Base-by-base conservation (phyloP, 2,888 invertebrate genomes). In the Pogonocherus hispidulus region DNA sequence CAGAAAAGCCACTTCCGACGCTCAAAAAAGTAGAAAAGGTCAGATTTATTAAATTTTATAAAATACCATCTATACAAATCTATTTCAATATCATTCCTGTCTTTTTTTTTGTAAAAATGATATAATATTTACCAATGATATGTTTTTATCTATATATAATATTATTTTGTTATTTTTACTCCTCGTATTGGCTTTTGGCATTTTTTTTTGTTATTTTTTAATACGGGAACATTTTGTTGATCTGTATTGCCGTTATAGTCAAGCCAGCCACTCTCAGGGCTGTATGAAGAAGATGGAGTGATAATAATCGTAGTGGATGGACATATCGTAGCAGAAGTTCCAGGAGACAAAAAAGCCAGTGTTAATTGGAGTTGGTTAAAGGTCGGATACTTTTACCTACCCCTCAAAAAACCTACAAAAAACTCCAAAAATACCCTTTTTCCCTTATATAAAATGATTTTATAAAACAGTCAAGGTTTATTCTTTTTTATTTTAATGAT, bases 21-120 rank as follows among this genome's bases (percentile, higher is more conserved):
- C 90, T 96, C 79, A 96, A 96, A 87, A 96, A 96, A 90, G 95
- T 96, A 70, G 96, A 97, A 89, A 95, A 91, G 94, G 96, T 97
- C 92, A 88, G 89, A 79, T 79, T 76, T 52, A 71, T 59, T 59
- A 59, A 32, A 59, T 59, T 47, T 59, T 47, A 3, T 47, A 59
- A 19, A n/a, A 6, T 49, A 8, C n/a, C 20, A 18, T 18, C 8
- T 18, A 32, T 47, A 11, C 9, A 59, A 22, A 57, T 20, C 57
- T 41, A 57, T 37, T 49, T 27, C 27, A 8, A 27, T 27, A 27
- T 8, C 8, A 27, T 27, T 27, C 8, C 8, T 27, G 27, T 27
- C 27, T 5, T 27, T 5, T 27, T 5, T 27, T 27, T 19, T 46
- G 11, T 4, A 46, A 19, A 18, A 46, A 18, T 19, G 9, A 16